Evolutionary conservation across 2,797 vertebrate genomes (phyloP).

Genomic region (Poliocrania exsul): DNA sequence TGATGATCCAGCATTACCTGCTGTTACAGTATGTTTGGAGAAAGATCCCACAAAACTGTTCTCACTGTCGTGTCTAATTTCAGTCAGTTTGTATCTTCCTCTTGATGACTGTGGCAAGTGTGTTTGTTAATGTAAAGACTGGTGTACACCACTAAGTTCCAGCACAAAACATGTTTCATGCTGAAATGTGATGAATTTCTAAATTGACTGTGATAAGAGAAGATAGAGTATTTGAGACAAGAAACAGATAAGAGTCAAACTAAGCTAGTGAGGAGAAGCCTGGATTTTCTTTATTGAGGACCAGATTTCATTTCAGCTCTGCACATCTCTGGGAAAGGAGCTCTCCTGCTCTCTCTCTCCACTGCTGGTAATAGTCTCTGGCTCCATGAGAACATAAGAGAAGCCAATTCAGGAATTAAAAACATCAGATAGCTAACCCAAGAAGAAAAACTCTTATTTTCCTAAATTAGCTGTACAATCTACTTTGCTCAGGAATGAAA

Average conservation of each 20-base stretch:
- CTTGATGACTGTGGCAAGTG: neutral
- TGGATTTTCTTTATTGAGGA: neutral
- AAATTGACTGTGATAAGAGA: neutral
- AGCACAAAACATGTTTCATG: neutral
- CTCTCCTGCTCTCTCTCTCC: neutral
- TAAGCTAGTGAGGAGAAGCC: neutral
- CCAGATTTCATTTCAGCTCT: neutral
- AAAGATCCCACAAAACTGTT: neutral
- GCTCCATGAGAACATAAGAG: rapidly evolving
- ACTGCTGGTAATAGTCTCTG: neutral
- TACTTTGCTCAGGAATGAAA: neutral
- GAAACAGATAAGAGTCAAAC: neutral
- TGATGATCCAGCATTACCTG: neutral
- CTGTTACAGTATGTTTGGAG: neutral
- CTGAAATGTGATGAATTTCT: neutral
- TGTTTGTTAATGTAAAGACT: neutral
- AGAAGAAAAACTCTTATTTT: neutral
- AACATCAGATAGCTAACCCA: neutral
- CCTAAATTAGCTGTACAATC: neutral
- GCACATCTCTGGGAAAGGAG: neutral
- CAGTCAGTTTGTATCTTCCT: neutral
- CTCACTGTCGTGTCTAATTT: neutral
- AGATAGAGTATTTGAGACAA: neutral
- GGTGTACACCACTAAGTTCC: neutral
- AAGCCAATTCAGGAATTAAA: neutral